Evolutionary conservation across 2,113 vertebrate species (phyloP), one percentile per base, ranked within the genome.

Genomic region (Podocnemis expansa): DNA sequence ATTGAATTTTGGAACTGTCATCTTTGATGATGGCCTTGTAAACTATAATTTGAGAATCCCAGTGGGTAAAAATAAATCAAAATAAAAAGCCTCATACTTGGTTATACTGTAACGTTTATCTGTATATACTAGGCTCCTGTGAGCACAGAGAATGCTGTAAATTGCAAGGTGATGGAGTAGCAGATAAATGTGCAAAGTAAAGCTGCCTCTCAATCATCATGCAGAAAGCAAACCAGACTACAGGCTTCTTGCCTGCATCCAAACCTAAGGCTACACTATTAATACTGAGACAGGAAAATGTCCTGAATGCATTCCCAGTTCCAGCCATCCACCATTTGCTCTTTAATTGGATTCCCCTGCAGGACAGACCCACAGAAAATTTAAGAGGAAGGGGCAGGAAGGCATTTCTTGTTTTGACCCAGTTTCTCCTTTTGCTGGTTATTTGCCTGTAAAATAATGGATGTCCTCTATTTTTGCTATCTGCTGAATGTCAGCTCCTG

Each of bases 111-210:
- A 49, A 89, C 89, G 87, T 54, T 80, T 89, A 94, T 89, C 92
- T 97, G 89, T 93, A 92, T 93, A 43, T 94, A 96, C 96, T 73
- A 93, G 97, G 51, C 82, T 90, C 96, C 87, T 70, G 19, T 24
- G 89, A 96, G 94, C 90, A 84, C 24, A 70, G 38, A 88, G 87
- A 80, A 93, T 58, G 9, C 1, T 54, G 63, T 52, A 85, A 91
- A 96, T 21, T 47, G 80, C 78, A 81, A 92, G 82, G 88, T 34
- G 89, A 93, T 70, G 54, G 2, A 41, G 58, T 29, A 88, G 52
- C 54, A 5, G 81, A 89, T 41, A 80, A 93, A 89, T 85, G 93
- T 92, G 79, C 47, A 6, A 67, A 87, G 89, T 2, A 67, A 67
- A 86, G 75, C 93, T 54, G 11, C 19, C 87, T 85, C 86, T 93